Percentiles rank a stretch among this genome's conserved stretches.
Conservation (phyloP, 2,113 vertebrate species). For the Rhea pennata region DNA sequence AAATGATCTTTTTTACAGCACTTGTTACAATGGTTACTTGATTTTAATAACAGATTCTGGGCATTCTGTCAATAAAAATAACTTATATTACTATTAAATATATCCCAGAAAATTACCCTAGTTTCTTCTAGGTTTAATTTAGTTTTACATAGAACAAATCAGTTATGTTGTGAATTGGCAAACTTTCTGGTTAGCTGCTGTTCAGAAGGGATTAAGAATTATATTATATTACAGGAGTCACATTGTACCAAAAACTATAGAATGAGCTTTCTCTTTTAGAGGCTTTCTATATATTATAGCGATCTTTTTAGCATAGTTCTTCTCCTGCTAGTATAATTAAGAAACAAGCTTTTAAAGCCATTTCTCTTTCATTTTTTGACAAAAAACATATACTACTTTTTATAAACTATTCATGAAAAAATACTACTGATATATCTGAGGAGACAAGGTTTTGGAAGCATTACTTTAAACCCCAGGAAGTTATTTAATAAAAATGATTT, state of each 20-base stretch:
- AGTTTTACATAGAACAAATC: neutral
- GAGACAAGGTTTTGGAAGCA: neutral
- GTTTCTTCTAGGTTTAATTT: neutral
- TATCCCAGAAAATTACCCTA: neutral
- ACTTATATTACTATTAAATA: neutral
- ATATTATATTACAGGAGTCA: neutral
- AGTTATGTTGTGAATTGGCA: neutral
- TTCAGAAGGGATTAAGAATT: neutral
- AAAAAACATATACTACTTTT: neutral
- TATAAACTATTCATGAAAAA: neutral
- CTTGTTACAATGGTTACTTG: slow-evolving; percentile 1
- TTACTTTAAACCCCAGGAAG: slow-evolving; percentile 15
- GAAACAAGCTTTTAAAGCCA: neutral
- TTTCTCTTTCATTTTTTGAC: slow-evolving; percentile 2
- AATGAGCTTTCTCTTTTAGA: neutral
- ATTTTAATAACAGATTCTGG: slow-evolving; percentile 19
- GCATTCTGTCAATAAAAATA: slow-evolving; percentile 18
- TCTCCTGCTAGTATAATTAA: neutral
- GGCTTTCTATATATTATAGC: neutral
- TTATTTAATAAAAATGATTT: slow-evolving; percentile 43
- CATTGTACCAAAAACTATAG: neutral
- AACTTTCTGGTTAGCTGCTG: neutral
- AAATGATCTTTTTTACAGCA: slow-evolving; percentile 6
- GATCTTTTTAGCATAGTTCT: neutral
- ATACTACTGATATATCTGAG: neutral